Percentiles rank a stretch among this genome's conserved stretches.
These are phyloP conservation scores for Himantopus leucocephalus DNA, from an alignment of 2,113 vertebrate genomes.

Conservation along the genomic window DNA sequence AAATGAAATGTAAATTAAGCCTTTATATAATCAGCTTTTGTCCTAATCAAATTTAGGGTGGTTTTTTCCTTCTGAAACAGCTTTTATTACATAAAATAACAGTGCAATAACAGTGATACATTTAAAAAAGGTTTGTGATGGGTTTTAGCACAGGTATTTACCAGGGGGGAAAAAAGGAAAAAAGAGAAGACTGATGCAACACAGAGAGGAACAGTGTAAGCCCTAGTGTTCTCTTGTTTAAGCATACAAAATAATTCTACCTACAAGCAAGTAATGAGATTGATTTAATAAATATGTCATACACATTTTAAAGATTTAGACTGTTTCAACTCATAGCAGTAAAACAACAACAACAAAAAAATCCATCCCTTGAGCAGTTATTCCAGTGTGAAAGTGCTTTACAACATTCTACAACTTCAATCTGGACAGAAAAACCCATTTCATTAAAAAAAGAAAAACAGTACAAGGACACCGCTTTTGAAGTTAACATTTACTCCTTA, in stretches of 20 bases:
- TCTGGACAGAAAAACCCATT: neutral
- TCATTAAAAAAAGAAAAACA: neutral
- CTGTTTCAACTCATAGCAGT: neutral
- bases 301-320: neutral
- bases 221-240: neutral
- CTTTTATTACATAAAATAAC: neutral
- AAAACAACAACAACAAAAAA: neutral
- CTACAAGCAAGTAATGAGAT: neutral
- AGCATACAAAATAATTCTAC: neutral
- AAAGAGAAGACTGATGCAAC: neutral
- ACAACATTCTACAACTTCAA: neutral
- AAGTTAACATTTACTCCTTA: neutral
- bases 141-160: neutral
- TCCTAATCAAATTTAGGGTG: neutral
- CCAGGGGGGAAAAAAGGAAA: too few species aligned
- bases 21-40: slow-evolving; percentile 43
- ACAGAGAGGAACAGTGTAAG: neutral
- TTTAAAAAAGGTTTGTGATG: neutral
- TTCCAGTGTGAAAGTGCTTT: neutral
- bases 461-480: neutral
- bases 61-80: neutral
- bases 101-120: neutral
- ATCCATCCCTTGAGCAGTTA: neutral
- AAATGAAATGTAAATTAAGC: slow-evolving; percentile 55
- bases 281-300: neutral